A percentile compares a stretch with the other conserved stretches of the same genome.
phyloP scores from a whole-genome alignment of 2,113 vertebrate genomes.

The Podilymbus podiceps region DNA sequence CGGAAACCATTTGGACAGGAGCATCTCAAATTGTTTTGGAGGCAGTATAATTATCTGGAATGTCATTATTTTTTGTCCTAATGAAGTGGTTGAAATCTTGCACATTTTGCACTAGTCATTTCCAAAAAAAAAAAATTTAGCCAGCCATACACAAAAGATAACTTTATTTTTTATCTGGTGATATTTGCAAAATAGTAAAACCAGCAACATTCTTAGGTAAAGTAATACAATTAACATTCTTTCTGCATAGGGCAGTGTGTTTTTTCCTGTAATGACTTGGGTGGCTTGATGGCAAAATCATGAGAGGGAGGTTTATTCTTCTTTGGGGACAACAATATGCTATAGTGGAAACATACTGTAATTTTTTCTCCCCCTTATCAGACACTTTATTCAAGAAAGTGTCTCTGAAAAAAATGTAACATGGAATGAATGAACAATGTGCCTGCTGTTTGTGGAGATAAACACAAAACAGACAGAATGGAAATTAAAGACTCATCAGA shows the following conservation, averaged over 20 bases:
- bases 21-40: not conserved
- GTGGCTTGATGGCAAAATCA: not conserved
- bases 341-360: not conserved
- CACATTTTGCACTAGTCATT: not conserved
- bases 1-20: not conserved
- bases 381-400: not conserved
- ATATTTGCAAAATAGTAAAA: slow-evolving; percentile 15
- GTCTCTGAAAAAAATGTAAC: not conserved
- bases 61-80: not conserved
- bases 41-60: not conserved
- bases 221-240: not conserved
- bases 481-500: slow-evolving; percentile 25
- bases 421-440: not conserved
- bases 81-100: not conserved
- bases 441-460: slow-evolving; percentile 26
- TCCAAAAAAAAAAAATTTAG: not conserved
- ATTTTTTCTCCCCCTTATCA: not conserved
- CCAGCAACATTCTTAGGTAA: not conserved
- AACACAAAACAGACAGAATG: not conserved
- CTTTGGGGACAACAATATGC: not conserved
- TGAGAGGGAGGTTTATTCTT: not conserved
- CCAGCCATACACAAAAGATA: not conserved
- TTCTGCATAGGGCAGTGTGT: not conserved
- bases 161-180: not conserved
- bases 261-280: not conserved